Evolutionary conservation across 2,113 vertebrate genomes (phyloP).

Genomic region (Hippopotamus amphibius): DNA sequence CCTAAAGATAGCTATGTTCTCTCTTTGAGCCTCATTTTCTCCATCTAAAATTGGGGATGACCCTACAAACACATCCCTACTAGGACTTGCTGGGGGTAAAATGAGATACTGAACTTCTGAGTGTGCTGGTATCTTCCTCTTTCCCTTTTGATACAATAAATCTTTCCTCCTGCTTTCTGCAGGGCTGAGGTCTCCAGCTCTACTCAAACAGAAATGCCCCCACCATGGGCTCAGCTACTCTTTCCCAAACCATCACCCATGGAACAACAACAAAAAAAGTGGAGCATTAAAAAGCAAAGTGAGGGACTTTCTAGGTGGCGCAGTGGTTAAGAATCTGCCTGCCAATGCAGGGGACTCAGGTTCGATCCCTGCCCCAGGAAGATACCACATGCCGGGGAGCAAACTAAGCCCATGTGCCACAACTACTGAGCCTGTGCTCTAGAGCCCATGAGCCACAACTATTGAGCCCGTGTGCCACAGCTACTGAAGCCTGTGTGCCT

Average conservation of each 20-base stretch:
- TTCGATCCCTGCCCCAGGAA: no score
- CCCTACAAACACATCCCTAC: background rate
- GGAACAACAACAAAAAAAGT: background rate
- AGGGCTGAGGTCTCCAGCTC: background rate
- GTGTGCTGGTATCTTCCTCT: background rate
- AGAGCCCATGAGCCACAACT: no score
- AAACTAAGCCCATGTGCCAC: no score
- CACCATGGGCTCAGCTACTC: background rate
- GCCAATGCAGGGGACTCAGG: no score
- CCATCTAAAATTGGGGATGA: background rate
- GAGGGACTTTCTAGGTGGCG: background rate
- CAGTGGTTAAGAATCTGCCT: no score
- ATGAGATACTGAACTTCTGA: background rate
- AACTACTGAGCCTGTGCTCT: no score
- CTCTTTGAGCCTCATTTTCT: background rate
- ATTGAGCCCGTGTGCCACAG: no score
- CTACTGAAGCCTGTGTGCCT: no score
- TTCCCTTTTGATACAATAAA: background rate
- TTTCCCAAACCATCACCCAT: background rate
- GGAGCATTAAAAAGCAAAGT: background rate
- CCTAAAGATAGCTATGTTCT: background rate
- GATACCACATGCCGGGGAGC: no score
- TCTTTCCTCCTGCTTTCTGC: background rate
- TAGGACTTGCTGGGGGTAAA: background rate
- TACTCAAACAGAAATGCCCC: background rate